phyloP scores from a whole-genome alignment of 1,140 invertebrate genomes.

The Drosophila persimilis region DNA sequence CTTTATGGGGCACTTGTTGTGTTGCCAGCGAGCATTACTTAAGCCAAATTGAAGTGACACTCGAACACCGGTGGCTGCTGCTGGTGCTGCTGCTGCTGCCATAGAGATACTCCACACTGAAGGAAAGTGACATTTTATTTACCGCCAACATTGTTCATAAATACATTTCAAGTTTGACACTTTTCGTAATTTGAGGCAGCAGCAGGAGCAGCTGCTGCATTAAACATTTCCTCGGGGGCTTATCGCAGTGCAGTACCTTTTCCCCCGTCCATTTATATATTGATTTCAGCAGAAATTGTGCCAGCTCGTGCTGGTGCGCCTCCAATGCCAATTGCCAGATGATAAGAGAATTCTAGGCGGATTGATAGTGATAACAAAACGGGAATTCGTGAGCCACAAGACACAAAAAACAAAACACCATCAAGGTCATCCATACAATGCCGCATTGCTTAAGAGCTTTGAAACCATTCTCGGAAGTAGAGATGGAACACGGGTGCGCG shows the following conservation, averaged over 20 bases:
- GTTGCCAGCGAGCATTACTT: constrained; percentile 55
- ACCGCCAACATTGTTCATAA: constrained; percentile 36
- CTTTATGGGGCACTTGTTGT: constrained; percentile 79
- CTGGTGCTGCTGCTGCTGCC: not conserved
- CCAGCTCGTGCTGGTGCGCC: constrained; percentile 13
- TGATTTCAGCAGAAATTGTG: constrained; percentile 45
- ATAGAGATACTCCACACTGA: not conserved
- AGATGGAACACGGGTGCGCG: too few relatives aligned
- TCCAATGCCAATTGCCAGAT: constrained; percentile 1
- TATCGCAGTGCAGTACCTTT: constrained; percentile 23
- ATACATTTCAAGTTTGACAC: constrained; percentile 52
- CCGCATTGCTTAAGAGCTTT: constrained; percentile 20
- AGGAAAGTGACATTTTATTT: constrained; percentile 37
- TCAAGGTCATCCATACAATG: constrained; percentile 34
- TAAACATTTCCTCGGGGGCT: constrained; percentile 17
- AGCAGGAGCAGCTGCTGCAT: constrained; percentile 32
- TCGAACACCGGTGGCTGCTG: constrained; percentile 32
- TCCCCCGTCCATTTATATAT: constrained; percentile 6
- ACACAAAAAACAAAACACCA: not conserved
- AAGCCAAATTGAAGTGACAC: constrained; percentile 64
- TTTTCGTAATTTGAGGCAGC: constrained; percentile 23
- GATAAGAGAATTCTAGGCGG: constrained; percentile 24
- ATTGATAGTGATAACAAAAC: constrained; percentile 38
- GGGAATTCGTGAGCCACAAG: constrained; percentile 11
- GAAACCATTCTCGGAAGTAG: constrained; percentile 1